Evolutionary conservation across 2,113 vertebrate species (phyloP).

Genomic region (Melanocharis versteri): DNA sequence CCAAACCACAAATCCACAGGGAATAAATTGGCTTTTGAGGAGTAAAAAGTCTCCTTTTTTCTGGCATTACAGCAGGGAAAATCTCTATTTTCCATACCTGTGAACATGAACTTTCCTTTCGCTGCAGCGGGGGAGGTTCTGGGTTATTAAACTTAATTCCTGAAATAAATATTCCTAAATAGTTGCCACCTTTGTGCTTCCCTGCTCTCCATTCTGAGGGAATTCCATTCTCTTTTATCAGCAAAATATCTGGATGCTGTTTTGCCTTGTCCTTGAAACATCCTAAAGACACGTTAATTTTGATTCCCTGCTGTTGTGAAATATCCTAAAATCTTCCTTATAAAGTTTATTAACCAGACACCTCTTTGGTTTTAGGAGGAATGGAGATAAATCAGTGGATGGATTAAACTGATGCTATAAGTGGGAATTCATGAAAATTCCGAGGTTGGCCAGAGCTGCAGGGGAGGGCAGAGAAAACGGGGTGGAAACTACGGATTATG

Average conservation of each 20-base stretch:
- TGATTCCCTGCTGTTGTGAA: rapidly evolving
- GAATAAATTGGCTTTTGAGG: background rate
- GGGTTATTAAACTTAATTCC: background rate
- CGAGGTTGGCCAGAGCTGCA: background rate
- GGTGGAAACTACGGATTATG: rapidly evolving
- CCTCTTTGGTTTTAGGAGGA: background rate
- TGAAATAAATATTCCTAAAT: background rate
- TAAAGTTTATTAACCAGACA: background rate
- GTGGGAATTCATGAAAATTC: background rate
- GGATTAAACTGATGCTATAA: rapidly evolving
- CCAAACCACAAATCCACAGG: background rate
- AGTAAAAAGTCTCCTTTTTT: background rate
- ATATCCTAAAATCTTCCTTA: background rate
- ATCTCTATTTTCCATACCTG: background rate
- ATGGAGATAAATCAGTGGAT: background rate
- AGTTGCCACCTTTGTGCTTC: background rate
- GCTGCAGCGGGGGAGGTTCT: background rate
- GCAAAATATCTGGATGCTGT: background rate
- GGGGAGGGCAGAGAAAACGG: background rate
- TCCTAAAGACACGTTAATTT: rapidly evolving
- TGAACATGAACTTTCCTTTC: background rate
- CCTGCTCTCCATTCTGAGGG: background rate
- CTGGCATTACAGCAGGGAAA: background rate
- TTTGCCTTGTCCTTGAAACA: background rate
- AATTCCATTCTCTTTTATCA: background rate